Evolutionary conservation across 2,113 vertebrate genomes (phyloP).

Genomic region (Percina caprodes): DNA sequence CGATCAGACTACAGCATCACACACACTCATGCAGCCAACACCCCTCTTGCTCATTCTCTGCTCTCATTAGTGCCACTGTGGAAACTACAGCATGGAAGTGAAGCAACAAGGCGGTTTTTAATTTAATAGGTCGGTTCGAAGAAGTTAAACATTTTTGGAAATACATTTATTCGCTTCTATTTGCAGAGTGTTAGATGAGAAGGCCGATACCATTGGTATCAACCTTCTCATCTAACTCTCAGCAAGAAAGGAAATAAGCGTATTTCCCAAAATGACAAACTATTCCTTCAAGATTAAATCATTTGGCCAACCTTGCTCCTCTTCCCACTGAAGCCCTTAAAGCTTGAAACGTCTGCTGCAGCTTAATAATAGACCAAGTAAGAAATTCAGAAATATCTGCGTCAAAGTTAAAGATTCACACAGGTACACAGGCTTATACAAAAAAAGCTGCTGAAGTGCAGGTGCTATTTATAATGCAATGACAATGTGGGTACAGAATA

Average conservation of each 20-base stretch:
- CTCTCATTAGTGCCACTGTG: slow-evolving; percentile 33
- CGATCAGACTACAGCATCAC: slow-evolving; percentile 72
- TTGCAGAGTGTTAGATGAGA: not conserved
- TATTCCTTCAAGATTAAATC: slow-evolving; percentile 2
- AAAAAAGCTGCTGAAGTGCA: slow-evolving; percentile 12
- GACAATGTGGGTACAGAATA: slow-evolving; percentile 59
- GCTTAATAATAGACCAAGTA: slow-evolving; percentile 31
- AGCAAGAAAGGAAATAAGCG: not conserved
- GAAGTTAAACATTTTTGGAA: not conserved
- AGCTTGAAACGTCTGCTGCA: slow-evolving; percentile 12
- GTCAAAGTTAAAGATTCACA: slow-evolving; percentile 26
- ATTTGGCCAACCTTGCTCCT: slow-evolving; percentile 23
- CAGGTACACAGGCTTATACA: slow-evolving; percentile 11
- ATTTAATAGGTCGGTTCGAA: not conserved
- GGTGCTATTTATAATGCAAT: slow-evolving; percentile 60
- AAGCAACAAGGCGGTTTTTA: slow-evolving; percentile 21
- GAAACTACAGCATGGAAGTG: slow-evolving; percentile 31
- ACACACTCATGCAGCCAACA: slow-evolving; percentile 51
- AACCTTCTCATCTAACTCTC: not conserved
- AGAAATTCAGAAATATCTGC: slow-evolving; percentile 24
- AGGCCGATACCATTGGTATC: not conserved
- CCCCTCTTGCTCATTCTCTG: slow-evolving; percentile 36
- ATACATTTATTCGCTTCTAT: not conserved
- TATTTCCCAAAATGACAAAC: not conserved
- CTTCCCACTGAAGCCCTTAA: slow-evolving; percentile 17